A percentile compares a stretch with the other conserved stretches of the same genome.
Evolutionary conservation across 2,113 vertebrate species (phyloP).

Genomic region (Atrichornis clamosus): DNA sequence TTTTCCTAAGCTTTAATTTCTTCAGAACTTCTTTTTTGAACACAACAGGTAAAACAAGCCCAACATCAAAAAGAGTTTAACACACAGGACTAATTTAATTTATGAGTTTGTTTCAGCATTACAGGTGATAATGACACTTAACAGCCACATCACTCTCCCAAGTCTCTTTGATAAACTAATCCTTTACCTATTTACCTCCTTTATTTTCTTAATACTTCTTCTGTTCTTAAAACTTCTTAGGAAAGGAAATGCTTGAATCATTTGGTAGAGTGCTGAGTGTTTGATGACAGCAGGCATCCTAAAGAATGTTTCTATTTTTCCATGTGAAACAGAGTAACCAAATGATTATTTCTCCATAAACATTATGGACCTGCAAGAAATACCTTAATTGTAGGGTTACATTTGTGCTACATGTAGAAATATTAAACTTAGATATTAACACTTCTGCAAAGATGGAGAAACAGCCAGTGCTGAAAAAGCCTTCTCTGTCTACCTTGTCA

Average conservation of each 20-base stretch:
- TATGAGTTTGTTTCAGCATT: neutral
- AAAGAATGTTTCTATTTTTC: neutral
- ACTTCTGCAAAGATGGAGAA: neutral
- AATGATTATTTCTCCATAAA: neutral
- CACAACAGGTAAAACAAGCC: neutral
- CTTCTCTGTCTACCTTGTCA: neutral
- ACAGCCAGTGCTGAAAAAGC: neutral
- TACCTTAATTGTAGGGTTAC: neutral
- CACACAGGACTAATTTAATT: neutral
- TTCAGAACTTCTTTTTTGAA: neutral
- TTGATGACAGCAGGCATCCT: neutral
- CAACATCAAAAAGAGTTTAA: neutral
- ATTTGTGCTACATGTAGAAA: neutral
- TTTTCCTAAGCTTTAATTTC: neutral
- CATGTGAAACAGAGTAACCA: neutral
- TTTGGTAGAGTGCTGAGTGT: neutral
- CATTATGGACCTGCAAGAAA: neutral
- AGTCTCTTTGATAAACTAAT: neutral
- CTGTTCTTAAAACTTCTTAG: neutral
- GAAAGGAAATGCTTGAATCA: neutral
- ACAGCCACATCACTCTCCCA: neutral
- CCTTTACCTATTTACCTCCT: neutral
- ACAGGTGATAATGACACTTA: neutral
- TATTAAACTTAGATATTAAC: neutral
- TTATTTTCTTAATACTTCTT: neutral